Base-by-base conservation (phyloP, 2,888 invertebrate species). In the Buathra laborator region DNA sequence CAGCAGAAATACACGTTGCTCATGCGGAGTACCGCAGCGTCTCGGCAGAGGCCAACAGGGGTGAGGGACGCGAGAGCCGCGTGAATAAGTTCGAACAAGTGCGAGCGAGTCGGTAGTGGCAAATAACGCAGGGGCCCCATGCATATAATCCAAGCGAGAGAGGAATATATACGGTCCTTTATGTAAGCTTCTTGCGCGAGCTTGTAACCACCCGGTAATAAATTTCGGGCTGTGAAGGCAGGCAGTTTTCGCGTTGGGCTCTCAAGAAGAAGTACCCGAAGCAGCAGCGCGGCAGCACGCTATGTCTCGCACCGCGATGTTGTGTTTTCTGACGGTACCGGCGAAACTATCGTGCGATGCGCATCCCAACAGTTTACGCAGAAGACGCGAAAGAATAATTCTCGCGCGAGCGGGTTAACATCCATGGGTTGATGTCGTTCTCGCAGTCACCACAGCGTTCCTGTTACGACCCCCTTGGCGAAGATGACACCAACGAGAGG, bases 121-220 rank as follows among this genome's bases (percentile, higher is more conserved):
- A n/a, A 68, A 68, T 48, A 14, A 46, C 10, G 3, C 67, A 43
- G 44, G 12, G 14, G 14, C 32, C 10, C 24, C 14, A 53, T 44
- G 29, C 53, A 66, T 14, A 24, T 37, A 64, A 62, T 48, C 44
- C 29, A 44, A 68, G 48, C n/a, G 66, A 59, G 46, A 81, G 62
- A 67, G 46, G 70, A 68, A 67, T 46, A 32, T 46, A 44, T 37
- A 37, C 37, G 59, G 71, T 81, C 71, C 76, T 88, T 86, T 85
- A 81, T 86, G 83, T 82, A 83, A 88, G 86, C 84, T 84, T 76
- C 87, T 83, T 82, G 79, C 81, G 76, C 75, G 80, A 75, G 80
- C 87, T 86, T 86, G 88, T 88, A 89, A 83, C 89, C 81, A 86
- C 87, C 79, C 67, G 77, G 87, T 78, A 86, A 90, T 90, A 90